Evolutionary conservation across 2,113 vertebrate genomes (phyloP).

Genomic region (Anser brachyrhynchus): DNA sequence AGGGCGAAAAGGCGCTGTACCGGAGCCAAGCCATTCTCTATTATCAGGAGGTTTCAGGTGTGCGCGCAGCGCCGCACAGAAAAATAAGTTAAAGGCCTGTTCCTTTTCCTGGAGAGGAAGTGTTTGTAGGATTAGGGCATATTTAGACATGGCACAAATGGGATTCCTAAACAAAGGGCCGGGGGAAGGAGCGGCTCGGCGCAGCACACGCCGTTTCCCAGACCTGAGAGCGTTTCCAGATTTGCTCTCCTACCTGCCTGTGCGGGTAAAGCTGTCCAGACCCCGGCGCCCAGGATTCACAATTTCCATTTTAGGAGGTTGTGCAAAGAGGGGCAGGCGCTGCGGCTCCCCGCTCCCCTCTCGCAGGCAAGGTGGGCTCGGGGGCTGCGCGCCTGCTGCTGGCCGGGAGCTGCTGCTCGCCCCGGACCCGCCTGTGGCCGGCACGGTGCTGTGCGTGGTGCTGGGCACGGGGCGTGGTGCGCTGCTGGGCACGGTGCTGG

Average conservation of each 20-base stretch:
- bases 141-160: constrained; percentile 43
- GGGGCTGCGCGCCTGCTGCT: not conserved
- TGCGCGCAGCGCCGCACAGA: not conserved
- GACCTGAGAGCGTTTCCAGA: constrained; percentile 43
- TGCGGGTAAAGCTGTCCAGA: constrained; percentile 58
- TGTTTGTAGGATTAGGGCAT: constrained; percentile 46
- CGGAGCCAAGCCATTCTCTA: not conserved
- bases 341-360: not conserved
- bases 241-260: constrained; percentile 32
- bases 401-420: not conserved
- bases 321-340: not conserved
- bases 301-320: constrained; percentile 63
- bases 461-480: too few relatives aligned
- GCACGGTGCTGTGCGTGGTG: not conserved
- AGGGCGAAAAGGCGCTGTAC: accelerated
- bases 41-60: not conserved
- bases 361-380: accelerated
- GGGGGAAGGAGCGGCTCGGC: not conserved
- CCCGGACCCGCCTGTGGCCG: not conserved
- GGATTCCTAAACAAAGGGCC: constrained; percentile 57
- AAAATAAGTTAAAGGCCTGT: not conserved
- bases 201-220: not conserved
- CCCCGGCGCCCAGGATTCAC: not conserved
- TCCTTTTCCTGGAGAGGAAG: constrained; percentile 25
- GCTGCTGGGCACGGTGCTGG: not conserved